phyloP scores from a whole-genome alignment of 2,113 vertebrate species.

The Podiceps cristatus region DNA sequence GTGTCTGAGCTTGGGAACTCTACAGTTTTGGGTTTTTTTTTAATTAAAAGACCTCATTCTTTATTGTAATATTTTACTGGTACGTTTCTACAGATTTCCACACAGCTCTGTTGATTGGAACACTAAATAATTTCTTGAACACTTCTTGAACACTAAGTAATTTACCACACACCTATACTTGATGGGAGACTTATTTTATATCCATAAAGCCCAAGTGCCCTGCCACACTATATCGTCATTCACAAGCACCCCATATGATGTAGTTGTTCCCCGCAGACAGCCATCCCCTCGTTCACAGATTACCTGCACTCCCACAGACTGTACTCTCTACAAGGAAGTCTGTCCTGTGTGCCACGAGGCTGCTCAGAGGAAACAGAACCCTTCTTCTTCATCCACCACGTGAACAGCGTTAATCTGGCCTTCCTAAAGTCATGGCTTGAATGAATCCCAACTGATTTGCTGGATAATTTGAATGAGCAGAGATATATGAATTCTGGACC shows the following conservation, averaged over 20 bases:
- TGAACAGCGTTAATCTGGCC: not conserved
- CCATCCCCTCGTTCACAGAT: not conserved
- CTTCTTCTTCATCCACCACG: not conserved
- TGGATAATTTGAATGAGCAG: not conserved
- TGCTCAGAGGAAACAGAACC: fast-evolving
- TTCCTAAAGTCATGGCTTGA: not conserved
- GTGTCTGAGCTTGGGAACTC: not conserved
- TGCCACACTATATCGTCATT: not conserved
- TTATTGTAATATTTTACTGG: not conserved
- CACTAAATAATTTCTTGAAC: not conserved
- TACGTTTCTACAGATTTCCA: not conserved
- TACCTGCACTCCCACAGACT: not conserved
- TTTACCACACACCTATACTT: not conserved
- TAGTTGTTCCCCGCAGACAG: not conserved
- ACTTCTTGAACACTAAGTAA: not conserved
- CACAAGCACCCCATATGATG: not conserved
- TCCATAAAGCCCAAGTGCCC: not conserved
- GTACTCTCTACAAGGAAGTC: not conserved
- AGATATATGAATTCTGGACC: not conserved
- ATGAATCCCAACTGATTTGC: not conserved
- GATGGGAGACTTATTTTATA: not conserved
- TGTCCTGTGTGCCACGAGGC: not conserved
- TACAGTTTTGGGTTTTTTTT: not conserved
- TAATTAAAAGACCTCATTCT: not conserved
- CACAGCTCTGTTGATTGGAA: not conserved